Evolutionary conservation across 2,888 invertebrate species (phyloP).

Genomic region (Papilio gigon): DNA sequence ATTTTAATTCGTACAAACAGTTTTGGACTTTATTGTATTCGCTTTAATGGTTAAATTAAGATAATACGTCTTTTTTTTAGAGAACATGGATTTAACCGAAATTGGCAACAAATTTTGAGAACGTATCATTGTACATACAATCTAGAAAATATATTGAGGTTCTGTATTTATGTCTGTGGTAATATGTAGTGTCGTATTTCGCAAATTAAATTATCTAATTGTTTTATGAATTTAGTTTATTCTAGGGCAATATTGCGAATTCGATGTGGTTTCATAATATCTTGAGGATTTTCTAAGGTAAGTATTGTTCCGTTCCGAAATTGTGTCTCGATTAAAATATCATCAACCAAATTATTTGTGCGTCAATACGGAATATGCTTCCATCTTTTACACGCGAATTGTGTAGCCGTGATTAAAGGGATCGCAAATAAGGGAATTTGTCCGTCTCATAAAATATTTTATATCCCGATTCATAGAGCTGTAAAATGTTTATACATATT

Average conservation of each 20-base stretch:
- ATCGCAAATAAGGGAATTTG: no score
- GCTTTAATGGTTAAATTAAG: background rate
- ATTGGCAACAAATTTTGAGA: slow-evolving; percentile 6
- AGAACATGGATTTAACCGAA: slow-evolving; percentile 7
- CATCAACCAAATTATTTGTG: no score
- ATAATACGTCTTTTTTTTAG: background rate
- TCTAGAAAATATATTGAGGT: background rate
- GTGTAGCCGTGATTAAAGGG: no score
- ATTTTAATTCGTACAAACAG: slow-evolving; percentile 38
- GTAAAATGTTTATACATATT: slow-evolving; percentile 9
- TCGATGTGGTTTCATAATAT: background rate
- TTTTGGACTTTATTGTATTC: background rate
- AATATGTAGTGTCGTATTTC: background rate
- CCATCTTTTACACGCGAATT: no score
- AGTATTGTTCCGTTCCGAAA: no score
- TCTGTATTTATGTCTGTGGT: background rate
- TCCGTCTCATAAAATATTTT: no score
- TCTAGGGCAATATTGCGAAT: background rate
- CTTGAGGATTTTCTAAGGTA: background rate
- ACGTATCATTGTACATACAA: background rate
- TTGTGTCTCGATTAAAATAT: no score
- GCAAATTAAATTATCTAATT: background rate
- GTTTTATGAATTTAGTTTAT: background rate
- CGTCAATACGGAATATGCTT: no score
- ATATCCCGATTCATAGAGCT: background rate